Evolutionary conservation across 2,888 invertebrate species (phyloP).

Genomic region (Lasioglossum pauxillum): DNA sequence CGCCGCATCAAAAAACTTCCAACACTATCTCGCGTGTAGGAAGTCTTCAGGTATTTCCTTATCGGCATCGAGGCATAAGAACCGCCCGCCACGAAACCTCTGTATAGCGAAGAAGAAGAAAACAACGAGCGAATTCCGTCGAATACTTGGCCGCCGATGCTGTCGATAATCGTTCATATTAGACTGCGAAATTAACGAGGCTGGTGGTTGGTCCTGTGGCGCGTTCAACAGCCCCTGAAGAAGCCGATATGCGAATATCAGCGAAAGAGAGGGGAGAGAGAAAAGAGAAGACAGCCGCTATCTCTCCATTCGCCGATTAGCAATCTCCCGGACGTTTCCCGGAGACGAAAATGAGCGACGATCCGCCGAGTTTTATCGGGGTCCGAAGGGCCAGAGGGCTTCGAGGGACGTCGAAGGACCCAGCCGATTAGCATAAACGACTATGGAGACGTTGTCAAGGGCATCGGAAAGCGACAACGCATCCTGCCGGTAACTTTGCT

Average conservation of each 20-base stretch:
- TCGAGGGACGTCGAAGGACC: not conserved
- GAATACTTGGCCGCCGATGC: constrained; percentile 23
- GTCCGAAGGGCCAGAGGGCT: not conserved
- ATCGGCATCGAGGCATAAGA: not conserved
- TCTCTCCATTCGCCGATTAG: constrained; percentile 68
- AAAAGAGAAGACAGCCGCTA: constrained; percentile 48
- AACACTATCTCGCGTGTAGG: not conserved
- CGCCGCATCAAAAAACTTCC: not conserved
- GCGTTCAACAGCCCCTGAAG: constrained; percentile 66
- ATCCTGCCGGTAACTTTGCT: constrained; percentile 30
- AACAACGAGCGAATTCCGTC: not conserved
- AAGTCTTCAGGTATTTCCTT: constrained; percentile 1
- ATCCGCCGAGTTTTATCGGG: constrained; percentile 74
- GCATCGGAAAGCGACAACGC: constrained; percentile 46
- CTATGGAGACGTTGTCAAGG: constrained; percentile 43
- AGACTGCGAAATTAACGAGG: constrained; percentile 47
- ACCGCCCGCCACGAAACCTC: constrained; percentile 6
- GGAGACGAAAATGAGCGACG: constrained; percentile 67
- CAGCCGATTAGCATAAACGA: constrained; percentile 74
- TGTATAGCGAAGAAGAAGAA: not conserved
- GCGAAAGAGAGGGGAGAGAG: not conserved
- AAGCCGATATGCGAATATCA: constrained; percentile 62
- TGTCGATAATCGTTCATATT: constrained; percentile 19
- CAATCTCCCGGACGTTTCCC: constrained; percentile 65
- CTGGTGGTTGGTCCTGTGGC: constrained; percentile 23